Percentiles rank a stretch among this genome's conserved stretches.
Conservation (phyloP, 2,113 vertebrate species). For the Scopus umbretta region DNA sequence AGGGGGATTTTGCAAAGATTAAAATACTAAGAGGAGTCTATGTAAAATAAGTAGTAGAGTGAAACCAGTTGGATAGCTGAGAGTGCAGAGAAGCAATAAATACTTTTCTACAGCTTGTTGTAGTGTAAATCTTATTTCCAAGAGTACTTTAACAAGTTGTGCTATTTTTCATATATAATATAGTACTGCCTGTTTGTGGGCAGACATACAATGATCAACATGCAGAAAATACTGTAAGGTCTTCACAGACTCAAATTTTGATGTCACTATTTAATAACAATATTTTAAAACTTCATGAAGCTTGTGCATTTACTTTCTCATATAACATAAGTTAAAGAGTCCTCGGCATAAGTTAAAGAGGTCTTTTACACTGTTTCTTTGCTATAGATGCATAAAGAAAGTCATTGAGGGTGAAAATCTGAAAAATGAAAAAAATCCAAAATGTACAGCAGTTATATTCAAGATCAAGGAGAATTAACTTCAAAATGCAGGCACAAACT, state of each 20-base stretch:
- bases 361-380: background rate
- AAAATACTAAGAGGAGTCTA: background rate
- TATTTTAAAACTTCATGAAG: background rate
- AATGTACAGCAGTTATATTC: background rate
- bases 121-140: background rate
- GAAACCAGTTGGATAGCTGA: background rate
- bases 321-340: background rate
- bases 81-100: background rate
- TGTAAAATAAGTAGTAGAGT: background rate
- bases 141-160: background rate
- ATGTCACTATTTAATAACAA: background rate
- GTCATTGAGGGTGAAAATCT: background rate
- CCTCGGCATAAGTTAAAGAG: background rate
- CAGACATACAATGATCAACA: background rate
- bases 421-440: background rate
- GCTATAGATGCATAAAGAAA: background rate
- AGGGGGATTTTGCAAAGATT: background rate
- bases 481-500: background rate
- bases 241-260: background rate
- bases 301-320: background rate
- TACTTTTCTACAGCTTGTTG: background rate
- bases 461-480: background rate
- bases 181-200: background rate
- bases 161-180: background rate
- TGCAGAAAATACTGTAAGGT: background rate